Percentiles rank a stretch among this genome's conserved stretches.
Evolutionary conservation across 2,797 vertebrate species (phyloP).

Genomic region (Galaxias olidus): DNA sequence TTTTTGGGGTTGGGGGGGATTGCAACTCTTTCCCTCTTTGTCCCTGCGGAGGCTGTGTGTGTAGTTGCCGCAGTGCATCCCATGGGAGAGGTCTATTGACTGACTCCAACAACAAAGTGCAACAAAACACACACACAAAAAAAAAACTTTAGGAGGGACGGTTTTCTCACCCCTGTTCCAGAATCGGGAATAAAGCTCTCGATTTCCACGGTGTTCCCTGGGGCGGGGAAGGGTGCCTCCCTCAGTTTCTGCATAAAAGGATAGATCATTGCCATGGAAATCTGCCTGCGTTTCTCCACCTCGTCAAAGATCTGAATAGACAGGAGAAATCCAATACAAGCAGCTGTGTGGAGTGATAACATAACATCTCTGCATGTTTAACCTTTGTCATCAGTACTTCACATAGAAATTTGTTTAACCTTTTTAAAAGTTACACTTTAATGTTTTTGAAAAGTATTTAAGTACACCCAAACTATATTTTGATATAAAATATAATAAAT

Average conservation of each 20-base stretch:
- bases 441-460: too few relatives aligned
- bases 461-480: too few relatives aligned
- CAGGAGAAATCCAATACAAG: not conserved
- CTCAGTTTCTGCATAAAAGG: constrained; percentile 97
- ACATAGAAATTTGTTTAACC: too few relatives aligned
- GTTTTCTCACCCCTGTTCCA: constrained; percentile 84
- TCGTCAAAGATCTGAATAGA: constrained; percentile 88
- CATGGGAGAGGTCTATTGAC: too few relatives aligned
- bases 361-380: too few relatives aligned
- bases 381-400: too few relatives aligned
- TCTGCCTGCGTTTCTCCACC: constrained; percentile 93
- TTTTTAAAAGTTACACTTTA: too few relatives aligned
- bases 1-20: too few relatives aligned
- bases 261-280: constrained; percentile 92
- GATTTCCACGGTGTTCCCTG: constrained; percentile 91
- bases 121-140: not conserved
- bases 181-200: constrained; percentile 96
- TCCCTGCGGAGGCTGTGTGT: not conserved
- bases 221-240: constrained; percentile 89
- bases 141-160: not conserved
- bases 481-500: too few relatives aligned
- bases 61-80: not conserved
- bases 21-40: too few relatives aligned
- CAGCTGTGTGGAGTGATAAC: too few relatives aligned
- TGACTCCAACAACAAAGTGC: not conserved